Conservation (phyloP, 2,797 vertebrate species). For the Lacerta agilis region DNA sequence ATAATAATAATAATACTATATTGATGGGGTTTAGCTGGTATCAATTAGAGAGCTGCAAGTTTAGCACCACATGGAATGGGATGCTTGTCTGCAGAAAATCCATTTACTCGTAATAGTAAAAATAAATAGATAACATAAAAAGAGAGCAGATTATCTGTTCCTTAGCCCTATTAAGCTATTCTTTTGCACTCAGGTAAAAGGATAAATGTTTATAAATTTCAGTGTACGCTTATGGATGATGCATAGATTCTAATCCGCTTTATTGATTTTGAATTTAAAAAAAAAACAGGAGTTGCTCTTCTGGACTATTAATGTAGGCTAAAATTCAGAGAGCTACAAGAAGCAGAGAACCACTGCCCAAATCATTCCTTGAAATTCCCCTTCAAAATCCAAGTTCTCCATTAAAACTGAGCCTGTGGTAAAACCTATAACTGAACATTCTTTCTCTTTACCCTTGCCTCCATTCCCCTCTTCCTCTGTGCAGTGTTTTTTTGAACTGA, state of each 20-base stretch:
- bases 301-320: background rate
- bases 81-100: background rate
- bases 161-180: background rate
- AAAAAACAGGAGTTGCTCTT: background rate
- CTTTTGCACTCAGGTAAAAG: background rate
- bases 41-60: background rate
- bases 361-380: background rate
- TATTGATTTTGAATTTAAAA: background rate
- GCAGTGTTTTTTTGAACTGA: no score
- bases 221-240: background rate
- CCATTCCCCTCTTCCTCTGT: background rate
- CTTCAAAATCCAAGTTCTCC: background rate
- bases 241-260: background rate
- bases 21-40: background rate
- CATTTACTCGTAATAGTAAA: background rate
- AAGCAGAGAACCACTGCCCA: background rate
- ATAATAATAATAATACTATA: no score
- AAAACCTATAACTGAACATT: background rate
- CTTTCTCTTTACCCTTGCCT: background rate
- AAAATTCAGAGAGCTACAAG: background rate
- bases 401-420: background rate
- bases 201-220: background rate
- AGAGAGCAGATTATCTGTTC: background rate
- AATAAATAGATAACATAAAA: background rate
- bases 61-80: background rate